Percentiles rank a stretch among this genome's conserved stretches.
Evolutionary conservation across 2,797 vertebrate genomes (phyloP).

Genomic region (Lacerta agilis): DNA sequence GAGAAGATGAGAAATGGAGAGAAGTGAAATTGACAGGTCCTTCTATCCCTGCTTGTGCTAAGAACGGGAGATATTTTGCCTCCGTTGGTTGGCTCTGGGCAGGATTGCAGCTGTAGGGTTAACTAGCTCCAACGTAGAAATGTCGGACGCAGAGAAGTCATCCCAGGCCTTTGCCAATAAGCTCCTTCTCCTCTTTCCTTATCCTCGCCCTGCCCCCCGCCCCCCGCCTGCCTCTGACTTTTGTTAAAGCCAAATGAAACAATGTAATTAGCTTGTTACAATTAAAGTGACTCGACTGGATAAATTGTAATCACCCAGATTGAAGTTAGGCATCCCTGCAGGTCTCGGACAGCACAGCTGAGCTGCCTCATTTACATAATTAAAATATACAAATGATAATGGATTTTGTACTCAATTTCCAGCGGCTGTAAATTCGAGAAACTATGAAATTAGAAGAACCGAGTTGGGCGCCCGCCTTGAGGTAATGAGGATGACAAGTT

Average conservation of each 20-base stretch:
- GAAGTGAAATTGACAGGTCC: neutral
- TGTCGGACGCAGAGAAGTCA: slow-evolving; percentile 33
- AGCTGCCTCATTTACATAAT: slow-evolving; percentile 99
- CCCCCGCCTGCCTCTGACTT: slow-evolving; percentile 64
- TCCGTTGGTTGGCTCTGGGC: neutral
- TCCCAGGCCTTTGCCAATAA: slow-evolving; percentile 79
- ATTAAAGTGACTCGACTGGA: slow-evolving; percentile 99
- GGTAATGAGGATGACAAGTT: slow-evolving; percentile 88
- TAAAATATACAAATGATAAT: slow-evolving; percentile 99
- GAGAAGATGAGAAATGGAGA: neutral
- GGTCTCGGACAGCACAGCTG: slow-evolving; percentile 96
- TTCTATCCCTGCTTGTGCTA: no score
- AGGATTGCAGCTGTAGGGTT: slow-evolving; percentile 39
- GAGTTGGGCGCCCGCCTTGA: slow-evolving; percentile 87
- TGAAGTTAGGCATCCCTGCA: slow-evolving; percentile 98
- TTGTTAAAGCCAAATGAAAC: slow-evolving; percentile 99
- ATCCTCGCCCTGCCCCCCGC: slow-evolving; percentile 36
- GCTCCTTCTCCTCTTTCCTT: slow-evolving; percentile 82
- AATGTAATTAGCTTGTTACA: slow-evolving; percentile 99
- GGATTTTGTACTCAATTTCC: slow-evolving; percentile 99
- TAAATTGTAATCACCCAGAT: slow-evolving; percentile 99
- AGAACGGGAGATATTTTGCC: neutral
- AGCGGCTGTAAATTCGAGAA: slow-evolving; percentile 98
- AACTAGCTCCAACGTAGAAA: neutral
- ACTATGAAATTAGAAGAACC: slow-evolving; percentile 99